Conservation (phyloP, 53 echinoderm and acorn worm species). For the Antedon mediterranea region DNA sequence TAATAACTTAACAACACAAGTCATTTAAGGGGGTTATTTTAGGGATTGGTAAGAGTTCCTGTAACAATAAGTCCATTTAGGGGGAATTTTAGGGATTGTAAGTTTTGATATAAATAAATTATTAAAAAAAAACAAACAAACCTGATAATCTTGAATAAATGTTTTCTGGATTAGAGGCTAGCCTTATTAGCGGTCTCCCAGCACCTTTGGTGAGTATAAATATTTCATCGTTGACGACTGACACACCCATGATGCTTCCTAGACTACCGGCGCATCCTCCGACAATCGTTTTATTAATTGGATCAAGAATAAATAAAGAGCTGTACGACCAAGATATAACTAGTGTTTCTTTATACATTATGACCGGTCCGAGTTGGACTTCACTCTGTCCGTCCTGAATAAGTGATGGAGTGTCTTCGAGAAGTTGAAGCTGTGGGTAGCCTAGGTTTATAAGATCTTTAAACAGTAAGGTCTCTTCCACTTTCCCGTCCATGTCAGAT, state of each 20-base stretch:
- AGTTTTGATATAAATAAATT: too few relatives aligned
- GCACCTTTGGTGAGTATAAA: slow-evolving; percentile 50
- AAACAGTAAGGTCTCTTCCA: slow-evolving; percentile 58
- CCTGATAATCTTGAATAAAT: not conserved
- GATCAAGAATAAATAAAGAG: slow-evolving; percentile 54
- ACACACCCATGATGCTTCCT: slow-evolving; percentile 51
- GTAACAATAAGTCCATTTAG: too few relatives aligned
- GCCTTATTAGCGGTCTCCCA: slow-evolving; percentile 44
- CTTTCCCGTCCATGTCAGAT: slow-evolving; percentile 42
- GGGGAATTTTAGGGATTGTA: too few relatives aligned
- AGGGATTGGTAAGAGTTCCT: too few relatives aligned
- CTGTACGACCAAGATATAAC: slow-evolving; percentile 63
- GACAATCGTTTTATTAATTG: slow-evolving; percentile 38
- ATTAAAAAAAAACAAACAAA: not conserved
- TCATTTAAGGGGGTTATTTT: too few relatives aligned
- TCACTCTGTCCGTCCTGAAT: slow-evolving; percentile 26
- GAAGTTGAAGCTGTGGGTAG: slow-evolving; percentile 39
- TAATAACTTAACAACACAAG: too few relatives aligned
- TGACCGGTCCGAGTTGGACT: slow-evolving; percentile 56
- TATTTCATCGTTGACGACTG: slow-evolving; percentile 63
- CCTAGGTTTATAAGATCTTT: slow-evolving; percentile 42
- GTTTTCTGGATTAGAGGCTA: slow-evolving; percentile 40
- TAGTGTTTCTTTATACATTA: slow-evolving; percentile 26
- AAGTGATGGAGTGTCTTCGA: slow-evolving; percentile 32
- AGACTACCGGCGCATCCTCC: slow-evolving; percentile 54